phyloP scores from a whole-genome alignment of 2,113 vertebrate species.

The Osmerus eperlanus region DNA sequence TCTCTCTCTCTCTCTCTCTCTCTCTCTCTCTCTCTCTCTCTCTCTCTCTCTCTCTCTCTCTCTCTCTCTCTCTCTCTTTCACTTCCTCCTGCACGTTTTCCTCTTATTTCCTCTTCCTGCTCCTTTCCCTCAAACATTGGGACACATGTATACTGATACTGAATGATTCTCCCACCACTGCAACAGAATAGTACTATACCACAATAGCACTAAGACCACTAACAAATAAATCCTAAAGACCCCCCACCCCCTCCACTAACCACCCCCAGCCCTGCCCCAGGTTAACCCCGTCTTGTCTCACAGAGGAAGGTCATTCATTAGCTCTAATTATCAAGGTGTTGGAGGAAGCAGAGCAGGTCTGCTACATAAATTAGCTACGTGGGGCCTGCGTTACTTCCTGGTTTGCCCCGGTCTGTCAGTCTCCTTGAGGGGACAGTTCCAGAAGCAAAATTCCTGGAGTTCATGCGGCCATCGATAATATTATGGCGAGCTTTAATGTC shows the following conservation, averaged over 20 bases:
- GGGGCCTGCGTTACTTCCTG: slow-evolving; percentile 37
- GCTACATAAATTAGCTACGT: slow-evolving; percentile 31
- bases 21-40: slow-evolving; percentile 13
- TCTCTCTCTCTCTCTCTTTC: slow-evolving; percentile 1
- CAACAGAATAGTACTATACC: too few species aligned
- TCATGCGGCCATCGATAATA: too few species aligned
- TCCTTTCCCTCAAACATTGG: neutral
- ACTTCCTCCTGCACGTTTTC: neutral
- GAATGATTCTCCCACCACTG: neutral
- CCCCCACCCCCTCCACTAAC: neutral
- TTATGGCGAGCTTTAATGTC: too few species aligned
- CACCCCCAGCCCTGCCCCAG: neutral
- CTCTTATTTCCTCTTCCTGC: too few species aligned
- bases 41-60: slow-evolving; percentile 5
- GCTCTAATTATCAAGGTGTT: slow-evolving; percentile 56
- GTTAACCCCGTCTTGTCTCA: slow-evolving; percentile 19
- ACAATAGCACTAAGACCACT: too few species aligned
- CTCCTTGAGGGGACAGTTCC: neutral
- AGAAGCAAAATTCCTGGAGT: too few species aligned
- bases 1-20: slow-evolving; percentile 16
- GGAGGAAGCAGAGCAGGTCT: slow-evolving; percentile 51
- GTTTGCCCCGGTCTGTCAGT: slow-evolving; percentile 9
- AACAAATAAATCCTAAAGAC: too few species aligned
- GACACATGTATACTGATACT: neutral
- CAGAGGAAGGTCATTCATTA: slow-evolving; percentile 48